Base-by-base conservation (phyloP, 2,888 invertebrate species). In the Trissoscelio sp. region DNA sequence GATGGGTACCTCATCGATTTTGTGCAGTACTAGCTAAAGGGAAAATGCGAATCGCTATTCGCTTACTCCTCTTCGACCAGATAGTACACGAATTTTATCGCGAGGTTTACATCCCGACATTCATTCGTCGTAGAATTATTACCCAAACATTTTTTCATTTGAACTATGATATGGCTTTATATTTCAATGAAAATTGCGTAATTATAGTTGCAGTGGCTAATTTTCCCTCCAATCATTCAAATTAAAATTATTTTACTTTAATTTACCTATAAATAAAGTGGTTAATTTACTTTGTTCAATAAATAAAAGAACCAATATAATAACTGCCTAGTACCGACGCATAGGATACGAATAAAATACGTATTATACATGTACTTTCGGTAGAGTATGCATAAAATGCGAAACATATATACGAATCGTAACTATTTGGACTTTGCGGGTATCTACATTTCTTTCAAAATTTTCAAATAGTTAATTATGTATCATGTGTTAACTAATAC, bases 1-100 rank as follows among this genome's bases (percentile, higher is more conserved):
- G 88, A 87, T 87, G 85, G 86, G 85, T 85, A 79, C 81, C 58
- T 82, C 83, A 85, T 88, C 84, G 85, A 85, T 77, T 83, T 84
- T 82, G 44, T 78, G 51, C 66, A 57, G 64, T 53, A 74, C 55
- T 72, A 64, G 66, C 64, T 60, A 58, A 77, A 62, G 62, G 62
- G 70, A 62, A 77, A 53, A 57, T 60, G 78, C 66, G 64, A 78
- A 44, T 72, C 58, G 78, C 78, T 42, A 64, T 72, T 78, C 64
- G 64, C 57, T 62, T 31, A 64, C 37, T 70, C 37, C 16, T 62
- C 14, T 12, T 77, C 31, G 14, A 44, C 28, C 37, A 55, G 53
- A 64, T 6, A 34, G 37, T 69, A 53, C 37, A 69, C 44, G 62
- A 69, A 77, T 69, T 51, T 77, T 44, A 62, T 77, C 51, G 37